A percentile compares a stretch with the other conserved stretches of the same genome.
These are phyloP conservation scores for Escarpia spicata DNA, from an alignment of 2,888 invertebrate genomes.

Conservation along the genomic window DNA sequence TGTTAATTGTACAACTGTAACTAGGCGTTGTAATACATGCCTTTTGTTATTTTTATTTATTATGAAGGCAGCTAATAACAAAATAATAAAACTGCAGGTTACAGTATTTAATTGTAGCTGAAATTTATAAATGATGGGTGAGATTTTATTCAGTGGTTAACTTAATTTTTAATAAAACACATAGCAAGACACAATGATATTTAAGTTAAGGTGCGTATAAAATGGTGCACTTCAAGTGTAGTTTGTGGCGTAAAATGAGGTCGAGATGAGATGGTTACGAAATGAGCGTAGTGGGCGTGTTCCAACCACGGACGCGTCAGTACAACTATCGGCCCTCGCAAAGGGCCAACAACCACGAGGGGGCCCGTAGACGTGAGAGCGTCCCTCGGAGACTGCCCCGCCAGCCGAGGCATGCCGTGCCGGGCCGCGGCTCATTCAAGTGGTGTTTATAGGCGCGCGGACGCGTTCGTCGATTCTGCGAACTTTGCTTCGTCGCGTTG, in stretches of 20 bases:
- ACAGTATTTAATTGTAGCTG: neutral
- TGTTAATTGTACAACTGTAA: neutral
- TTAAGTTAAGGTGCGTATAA: neutral
- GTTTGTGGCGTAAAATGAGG: neutral
- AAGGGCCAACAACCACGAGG: neutral
- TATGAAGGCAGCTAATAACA: neutral
- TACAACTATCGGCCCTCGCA: neutral
- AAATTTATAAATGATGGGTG: neutral
- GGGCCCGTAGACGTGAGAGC: neutral
- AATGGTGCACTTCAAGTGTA: neutral
- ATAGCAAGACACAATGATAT: no score
- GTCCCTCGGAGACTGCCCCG: neutral
- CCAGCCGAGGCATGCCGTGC: neutral
- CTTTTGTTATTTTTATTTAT: neutral
- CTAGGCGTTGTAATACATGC: neutral
- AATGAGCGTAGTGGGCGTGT: no score
- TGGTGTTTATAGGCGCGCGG: neutral
- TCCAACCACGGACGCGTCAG: neutral
- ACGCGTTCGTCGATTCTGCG: neutral
- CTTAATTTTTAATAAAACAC: no score
- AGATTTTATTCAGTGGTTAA: neutral
- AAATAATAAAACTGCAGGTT: neutral
- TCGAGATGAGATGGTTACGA: neutral
- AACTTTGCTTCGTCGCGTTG: conserved; percentile 13
- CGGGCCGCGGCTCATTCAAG: neutral